Conservation (phyloP, 2,113 vertebrate genomes). For the Microtus ochrogaster region DNA sequence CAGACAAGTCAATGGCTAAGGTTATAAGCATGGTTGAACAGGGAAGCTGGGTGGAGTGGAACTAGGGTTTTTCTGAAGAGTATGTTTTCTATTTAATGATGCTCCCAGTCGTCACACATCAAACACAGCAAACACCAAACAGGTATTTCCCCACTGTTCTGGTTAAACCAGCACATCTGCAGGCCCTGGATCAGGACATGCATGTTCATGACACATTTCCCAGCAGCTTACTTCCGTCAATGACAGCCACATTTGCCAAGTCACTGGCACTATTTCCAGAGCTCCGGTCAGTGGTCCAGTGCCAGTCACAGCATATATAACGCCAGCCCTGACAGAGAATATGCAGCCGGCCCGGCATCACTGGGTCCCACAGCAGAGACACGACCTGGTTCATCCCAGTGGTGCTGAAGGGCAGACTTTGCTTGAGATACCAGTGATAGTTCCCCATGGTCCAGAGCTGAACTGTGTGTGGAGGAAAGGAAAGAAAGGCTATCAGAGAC, state of each 20-base stretch:
- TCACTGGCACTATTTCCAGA: conserved; percentile 84
- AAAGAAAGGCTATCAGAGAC: neutral
- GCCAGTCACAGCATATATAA: conserved; percentile 93
- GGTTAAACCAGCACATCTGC: neutral
- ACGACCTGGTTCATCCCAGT: conserved; percentile 85
- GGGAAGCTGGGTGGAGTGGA: fast-evolving
- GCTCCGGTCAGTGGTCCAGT: conserved; percentile 92
- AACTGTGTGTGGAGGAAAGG: conserved; percentile 86
- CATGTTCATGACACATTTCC: neutral
- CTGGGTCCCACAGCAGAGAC: conserved; percentile 93
- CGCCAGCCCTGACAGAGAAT: conserved; percentile 90
- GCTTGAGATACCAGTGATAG: conserved; percentile 99
- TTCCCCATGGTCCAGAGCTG: conserved; percentile 96
- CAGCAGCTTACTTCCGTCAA: conserved; percentile 92
- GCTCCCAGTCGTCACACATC: neutral
- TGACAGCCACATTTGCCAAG: conserved; percentile 93
- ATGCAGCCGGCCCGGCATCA: conserved; percentile 89
- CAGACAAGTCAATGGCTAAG: neutral
- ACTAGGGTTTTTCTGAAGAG: neutral
- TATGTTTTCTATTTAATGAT: neutral
- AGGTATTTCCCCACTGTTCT: neutral
- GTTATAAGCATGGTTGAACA: neutral
- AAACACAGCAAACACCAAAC: neutral
- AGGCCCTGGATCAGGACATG: neutral
- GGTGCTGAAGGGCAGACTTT: conserved; percentile 91